Base-by-base conservation (phyloP, 2,113 vertebrate species). In the Pygoscelis adeliae region DNA sequence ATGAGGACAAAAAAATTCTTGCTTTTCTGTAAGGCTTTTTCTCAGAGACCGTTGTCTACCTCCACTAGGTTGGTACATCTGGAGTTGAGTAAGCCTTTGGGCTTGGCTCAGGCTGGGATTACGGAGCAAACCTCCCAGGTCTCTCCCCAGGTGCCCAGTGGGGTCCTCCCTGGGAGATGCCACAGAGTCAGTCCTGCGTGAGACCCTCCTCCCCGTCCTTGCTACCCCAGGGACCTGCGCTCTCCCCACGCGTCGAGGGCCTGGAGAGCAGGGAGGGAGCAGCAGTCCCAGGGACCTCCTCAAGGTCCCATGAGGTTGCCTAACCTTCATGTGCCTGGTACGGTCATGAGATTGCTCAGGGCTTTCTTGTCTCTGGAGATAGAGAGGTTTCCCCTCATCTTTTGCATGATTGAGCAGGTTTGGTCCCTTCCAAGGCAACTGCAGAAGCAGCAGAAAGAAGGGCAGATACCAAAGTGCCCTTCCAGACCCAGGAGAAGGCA, bases 161-260 rank as follows among this genome's bases (percentile, higher is more conserved):
- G 8, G 58, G 3, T 82, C 40, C 12, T 66, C 40, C 25, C 58
- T 49, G 23, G 40, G 69, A 52, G n/a, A 22, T 11, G 3, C 11
- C 36, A 38, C 34, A 22, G 11, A 21, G 18, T 50, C 44, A 47
- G 18, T 26, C 36, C 23, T n/a, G 11, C 4, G 2, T 59, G 72
- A 59, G 49, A 73, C 26, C 22, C 40, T 50, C 34, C 40, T 62
- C 30, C 22, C 15, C 2, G 0, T 70, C 47, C 50, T 61, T 47
- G 47, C 63, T 85, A 27, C 23, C 38, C 42, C 25, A 18, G 27
- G 22, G 58, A 36, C 27, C 30, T 63, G 40, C 1, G 1, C 20
- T 38, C 8, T 38, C 13, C 34, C 16, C 5, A n/a, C 4, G 0
- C 1, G 1, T 26, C 2, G 2, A 66, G 44, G 20, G 9, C 55